A percentile compares a stretch with the other conserved stretches of the same genome.
phyloP scores from a whole-genome alignment of 2,113 vertebrate species.

The Oenanthe oenanthe region DNA sequence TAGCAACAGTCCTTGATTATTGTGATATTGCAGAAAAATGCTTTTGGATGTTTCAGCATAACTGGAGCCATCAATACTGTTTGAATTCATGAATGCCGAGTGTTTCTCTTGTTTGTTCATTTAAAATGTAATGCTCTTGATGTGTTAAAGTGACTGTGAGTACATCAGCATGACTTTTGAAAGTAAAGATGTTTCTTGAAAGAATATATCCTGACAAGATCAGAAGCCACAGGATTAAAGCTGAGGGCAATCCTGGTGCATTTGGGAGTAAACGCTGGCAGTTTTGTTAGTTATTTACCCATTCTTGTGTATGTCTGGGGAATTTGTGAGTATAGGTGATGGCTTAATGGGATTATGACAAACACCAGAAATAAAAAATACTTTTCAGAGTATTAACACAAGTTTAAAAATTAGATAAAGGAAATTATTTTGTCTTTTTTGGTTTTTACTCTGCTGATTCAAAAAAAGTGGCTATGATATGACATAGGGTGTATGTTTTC shows the following conservation, averaged over 20 bases:
- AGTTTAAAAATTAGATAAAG: neutral
- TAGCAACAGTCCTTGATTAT: neutral
- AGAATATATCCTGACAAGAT: neutral
- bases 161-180: accelerated
- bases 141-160: neutral
- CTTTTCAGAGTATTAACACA: neutral
- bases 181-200: neutral
- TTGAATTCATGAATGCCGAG: neutral
- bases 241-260: neutral
- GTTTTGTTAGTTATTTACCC: neutral
- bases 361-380: neutral
- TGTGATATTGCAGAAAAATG: neutral
- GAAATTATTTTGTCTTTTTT: neutral
- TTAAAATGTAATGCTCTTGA: neutral
- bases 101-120: neutral
- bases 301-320: neutral
- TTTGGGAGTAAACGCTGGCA: neutral
- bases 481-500: neutral
- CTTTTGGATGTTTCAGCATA: neutral
- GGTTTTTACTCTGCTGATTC: neutral
- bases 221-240: neutral
- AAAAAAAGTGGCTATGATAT: neutral
- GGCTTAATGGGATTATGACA: neutral
- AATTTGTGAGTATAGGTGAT: neutral
- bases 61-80: neutral